These are phyloP conservation scores for Epirrhoe tristata DNA, from an alignment of 2,888 invertebrate species.

Conservation along the genomic window DNA sequence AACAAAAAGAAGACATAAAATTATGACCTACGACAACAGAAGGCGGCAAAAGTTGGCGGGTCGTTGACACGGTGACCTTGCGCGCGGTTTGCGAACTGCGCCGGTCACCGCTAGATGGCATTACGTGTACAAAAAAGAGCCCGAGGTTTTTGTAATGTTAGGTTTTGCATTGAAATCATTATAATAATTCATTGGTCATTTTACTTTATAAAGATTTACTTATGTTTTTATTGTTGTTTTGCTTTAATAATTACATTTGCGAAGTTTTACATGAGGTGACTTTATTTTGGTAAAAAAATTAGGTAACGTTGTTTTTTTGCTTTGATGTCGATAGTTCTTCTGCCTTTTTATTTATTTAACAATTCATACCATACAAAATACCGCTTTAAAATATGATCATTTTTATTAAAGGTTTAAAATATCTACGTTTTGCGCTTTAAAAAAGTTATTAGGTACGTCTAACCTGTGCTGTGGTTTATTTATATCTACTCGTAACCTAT, in stretches of 20 bases:
- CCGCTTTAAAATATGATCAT: too few species aligned
- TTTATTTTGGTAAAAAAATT: background rate
- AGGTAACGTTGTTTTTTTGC: background rate
- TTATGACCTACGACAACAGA: slow-evolving; percentile 86
- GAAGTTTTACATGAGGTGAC: background rate
- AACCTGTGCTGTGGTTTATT: too few species aligned
- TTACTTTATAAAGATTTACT: background rate
- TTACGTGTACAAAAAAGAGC: slow-evolving; percentile 40
- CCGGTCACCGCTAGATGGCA: slow-evolving; percentile 74
- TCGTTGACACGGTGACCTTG: slow-evolving; percentile 84
- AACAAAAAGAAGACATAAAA: slow-evolving; percentile 86
- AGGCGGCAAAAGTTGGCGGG: slow-evolving; percentile 84
- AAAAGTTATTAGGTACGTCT: too few species aligned
- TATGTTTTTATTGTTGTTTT: background rate
- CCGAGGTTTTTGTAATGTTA: slow-evolving; percentile 1
- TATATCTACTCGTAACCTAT: too few species aligned
- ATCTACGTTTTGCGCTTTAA: too few species aligned
- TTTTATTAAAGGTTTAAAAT: too few species aligned
- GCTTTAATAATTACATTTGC: background rate
- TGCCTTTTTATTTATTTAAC: background rate
- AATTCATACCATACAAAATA: too few species aligned
- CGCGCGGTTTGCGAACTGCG: slow-evolving; percentile 58
- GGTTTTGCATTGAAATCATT: background rate
- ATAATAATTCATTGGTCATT: background rate
- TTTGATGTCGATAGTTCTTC: background rate